Conservation (phyloP, 30 jellyfish, hydroid and myxozoan species). For the Phacellophora camtschatica region DNA sequence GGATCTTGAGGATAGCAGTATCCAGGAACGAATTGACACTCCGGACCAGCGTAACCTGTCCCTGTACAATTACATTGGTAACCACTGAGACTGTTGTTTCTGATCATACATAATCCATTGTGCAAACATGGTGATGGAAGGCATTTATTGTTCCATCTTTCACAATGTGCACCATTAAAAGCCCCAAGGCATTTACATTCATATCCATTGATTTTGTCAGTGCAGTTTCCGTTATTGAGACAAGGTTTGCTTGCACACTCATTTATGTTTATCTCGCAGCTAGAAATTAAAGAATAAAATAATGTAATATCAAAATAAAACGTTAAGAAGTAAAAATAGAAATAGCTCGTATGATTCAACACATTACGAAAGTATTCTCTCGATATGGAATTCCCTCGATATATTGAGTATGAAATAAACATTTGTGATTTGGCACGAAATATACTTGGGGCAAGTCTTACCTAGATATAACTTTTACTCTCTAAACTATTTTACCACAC, state of each 20-base stretch:
- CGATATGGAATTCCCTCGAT: too few species aligned
- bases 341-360: too few species aligned
- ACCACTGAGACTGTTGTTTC: constrained; percentile 27
- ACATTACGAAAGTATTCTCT: too few species aligned
- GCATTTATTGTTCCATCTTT: constrained; percentile 45
- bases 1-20: constrained; percentile 60
- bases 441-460: too few species aligned
- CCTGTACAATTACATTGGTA: constrained; percentile 58
- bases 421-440: too few species aligned
- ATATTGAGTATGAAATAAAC: too few species aligned
- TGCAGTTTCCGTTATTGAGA: constrained; percentile 58
- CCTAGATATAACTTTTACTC: too few species aligned
- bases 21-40: constrained; percentile 52
- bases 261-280: constrained; percentile 55
- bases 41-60: constrained; percentile 65
- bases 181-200: constrained; percentile 59
- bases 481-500: too few species aligned
- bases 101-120: constrained; percentile 37
- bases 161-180: constrained; percentile 60
- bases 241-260: constrained; percentile 65
- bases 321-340: too few species aligned
- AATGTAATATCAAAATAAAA: neutral
- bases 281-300: neutral
- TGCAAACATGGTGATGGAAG: constrained; percentile 33
- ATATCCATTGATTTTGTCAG: constrained; percentile 44